Evolutionary conservation across 2,113 vertebrate species (phyloP), one percentile per base, ranked within the genome.

Genomic region (Mystacornis crossleyi): DNA sequence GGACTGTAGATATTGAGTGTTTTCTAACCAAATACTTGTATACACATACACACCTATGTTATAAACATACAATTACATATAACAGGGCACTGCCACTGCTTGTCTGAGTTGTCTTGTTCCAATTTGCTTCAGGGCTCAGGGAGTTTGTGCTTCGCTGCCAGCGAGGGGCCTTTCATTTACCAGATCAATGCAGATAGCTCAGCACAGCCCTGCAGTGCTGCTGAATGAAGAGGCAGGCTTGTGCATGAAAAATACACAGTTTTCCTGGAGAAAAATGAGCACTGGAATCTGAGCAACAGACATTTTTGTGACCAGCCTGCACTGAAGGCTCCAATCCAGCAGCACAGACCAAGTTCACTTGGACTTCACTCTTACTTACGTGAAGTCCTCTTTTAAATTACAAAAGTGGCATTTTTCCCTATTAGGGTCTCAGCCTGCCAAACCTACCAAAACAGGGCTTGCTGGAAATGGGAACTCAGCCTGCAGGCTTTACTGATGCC

Each of bases 161-260:
- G 75, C 48, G 72, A 94, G 84, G 78, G 65, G 74, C 40, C 89
- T 96, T 97, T 95, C 83, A 82, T 83, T 93, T 80, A 91, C 48
- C 88, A 90, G 75, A 96, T 92, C 78, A 94, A 86, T 84, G 65
- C 24, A 94, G 89, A 92, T 92, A 82, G 84, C 75, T 92, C 73
- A 73, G 69, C 54, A 45, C n/a, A 86, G 62, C 57, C 75, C 78
- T 89, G 83, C 60, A 93, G 40, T 79, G 81, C 45, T 94, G 75
- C 53, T 54, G 48, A 85, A 90, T n/a, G 83, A 79, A 72, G 90
- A 89, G 66, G 53, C 82, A 66, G 91, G 66, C 78, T 75, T 81
- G 24, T 78, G 57, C 51, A 80, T 20, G 72, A 81, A 86, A 96
- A 88, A 90, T 51, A 75, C 21, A 90, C 73, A 33, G 29, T 45